Conservation (phyloP, 2,113 vertebrate species). For the Oxyura jamaicensis region DNA sequence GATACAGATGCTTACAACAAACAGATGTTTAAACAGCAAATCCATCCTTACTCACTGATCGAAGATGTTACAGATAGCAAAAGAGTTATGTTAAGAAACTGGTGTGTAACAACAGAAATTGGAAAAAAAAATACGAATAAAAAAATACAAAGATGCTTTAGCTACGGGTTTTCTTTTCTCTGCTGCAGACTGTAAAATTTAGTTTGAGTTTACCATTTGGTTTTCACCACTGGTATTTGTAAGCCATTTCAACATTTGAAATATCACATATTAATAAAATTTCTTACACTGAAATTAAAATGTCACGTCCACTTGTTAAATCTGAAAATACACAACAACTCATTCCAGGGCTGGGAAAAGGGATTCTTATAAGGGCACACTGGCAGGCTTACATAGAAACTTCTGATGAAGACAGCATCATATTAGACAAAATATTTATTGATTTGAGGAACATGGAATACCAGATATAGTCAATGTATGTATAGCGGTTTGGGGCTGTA, state of each 20-base stretch:
- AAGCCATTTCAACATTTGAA: not conserved
- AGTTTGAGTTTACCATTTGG: not conserved
- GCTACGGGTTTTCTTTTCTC: rapidly evolving
- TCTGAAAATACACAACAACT: not conserved
- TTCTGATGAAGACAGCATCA: not conserved
- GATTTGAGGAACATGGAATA: not conserved
- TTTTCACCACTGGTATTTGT: not conserved
- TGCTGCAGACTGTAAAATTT: not conserved
- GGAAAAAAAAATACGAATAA: not conserved
- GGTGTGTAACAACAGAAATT: not conserved
- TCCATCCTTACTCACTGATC: not conserved
- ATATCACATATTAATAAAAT: not conserved
- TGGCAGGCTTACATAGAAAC: not conserved
- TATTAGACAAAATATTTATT: not conserved
- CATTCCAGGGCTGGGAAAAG: not conserved
- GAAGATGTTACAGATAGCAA: not conserved
- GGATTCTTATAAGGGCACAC: not conserved
- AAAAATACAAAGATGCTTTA: not conserved
- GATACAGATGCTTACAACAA: not conserved
- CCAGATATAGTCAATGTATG: not conserved
- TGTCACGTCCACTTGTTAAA: not conserved
- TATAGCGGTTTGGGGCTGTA: not conserved
- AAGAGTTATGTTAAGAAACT: not conserved
- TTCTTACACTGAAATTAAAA: not conserved
- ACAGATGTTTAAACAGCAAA: conserved; percentile 33